Base-by-base conservation (phyloP, 2,888 invertebrate species). In the Rhamnusium bicolor region DNA sequence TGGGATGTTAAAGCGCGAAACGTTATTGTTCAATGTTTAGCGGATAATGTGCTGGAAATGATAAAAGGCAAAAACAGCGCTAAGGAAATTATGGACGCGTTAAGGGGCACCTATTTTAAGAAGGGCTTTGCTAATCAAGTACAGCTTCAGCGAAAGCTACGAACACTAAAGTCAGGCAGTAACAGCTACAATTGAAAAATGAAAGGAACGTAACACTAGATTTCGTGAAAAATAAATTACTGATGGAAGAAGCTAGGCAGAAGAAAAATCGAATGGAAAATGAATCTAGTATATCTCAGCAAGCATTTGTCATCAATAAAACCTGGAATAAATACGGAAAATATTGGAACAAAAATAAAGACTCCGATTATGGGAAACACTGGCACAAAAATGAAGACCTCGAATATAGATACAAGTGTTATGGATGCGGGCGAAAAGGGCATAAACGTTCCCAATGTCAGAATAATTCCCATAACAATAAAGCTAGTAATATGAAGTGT, bases 31-130 rank as follows among this genome's bases (percentile, higher is more conserved):
- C 72, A 75, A 47, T 72, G 72, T 27, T 27, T 72, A 61, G 51
- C 75, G 2, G 72, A 75, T 32, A 72, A 72, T 47, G 63, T 75
- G 24, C 53, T 74, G 67, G 72, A 75, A 62, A 51, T 58, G 4
- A 19, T 73, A 5, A 75, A 71, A 47, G 19, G 18, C n/a, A 69
- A 75, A 54, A 62, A 12, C 46, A 63, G 65, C 40, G 73, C 71
- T 8, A 60, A 60, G 19, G 70, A 72, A 27, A 75, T 75, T 10
- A 69, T 68, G 63, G 60, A 46, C 21, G 21, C 53, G 7, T 27
- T 75, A 29, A 40, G 21, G n/a, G 56, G 29, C 7, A 75, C 63
- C 1, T 71, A 67, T 65, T 24, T 21, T 0, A 69, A 67, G 29
- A 72, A 60, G 58, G 66, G 75, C 6, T 63, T 75, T n/a, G 65